phyloP scores from a whole-genome alignment of 2,113 vertebrate genomes.

The Spilogale gracilis region DNA sequence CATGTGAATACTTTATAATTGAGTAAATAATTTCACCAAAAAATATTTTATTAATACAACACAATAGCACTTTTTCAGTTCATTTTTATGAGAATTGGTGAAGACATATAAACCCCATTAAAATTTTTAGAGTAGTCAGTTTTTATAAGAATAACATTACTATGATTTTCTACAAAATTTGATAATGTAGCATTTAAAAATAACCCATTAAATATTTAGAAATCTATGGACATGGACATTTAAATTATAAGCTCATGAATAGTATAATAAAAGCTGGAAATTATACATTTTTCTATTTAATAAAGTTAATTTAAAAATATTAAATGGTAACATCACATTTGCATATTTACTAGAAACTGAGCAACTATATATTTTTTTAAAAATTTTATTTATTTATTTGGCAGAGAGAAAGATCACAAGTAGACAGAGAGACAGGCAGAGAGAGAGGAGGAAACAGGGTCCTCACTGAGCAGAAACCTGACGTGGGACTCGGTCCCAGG shows the following conservation, averaged over 20 bases:
- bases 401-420: no score
- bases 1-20: neutral
- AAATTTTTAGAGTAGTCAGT: neutral
- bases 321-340: neutral
- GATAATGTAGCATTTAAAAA: neutral
- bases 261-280: neutral
- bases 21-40: constrained; percentile 10
- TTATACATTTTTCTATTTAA: constrained; percentile 29
- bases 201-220: constrained; percentile 37
- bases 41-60: constrained; percentile 14
- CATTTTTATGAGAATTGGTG: constrained; percentile 9
- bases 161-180: neutral
- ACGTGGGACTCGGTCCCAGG: no score
- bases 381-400: no score
- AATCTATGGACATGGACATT: neutral
- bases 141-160: constrained; percentile 26
- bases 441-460: no score
- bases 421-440: no score
- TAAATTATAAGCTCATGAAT: constrained; percentile 32
- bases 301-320: neutral
- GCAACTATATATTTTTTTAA: neutral
- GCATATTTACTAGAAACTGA: constrained; percentile 15
- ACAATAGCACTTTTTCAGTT: neutral
- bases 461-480: no score
- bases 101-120: neutral